Evolutionary conservation across 2,113 vertebrate species (phyloP), one percentile per base, ranked within the genome.

Genomic region (Ceyx margarethae): DNA sequence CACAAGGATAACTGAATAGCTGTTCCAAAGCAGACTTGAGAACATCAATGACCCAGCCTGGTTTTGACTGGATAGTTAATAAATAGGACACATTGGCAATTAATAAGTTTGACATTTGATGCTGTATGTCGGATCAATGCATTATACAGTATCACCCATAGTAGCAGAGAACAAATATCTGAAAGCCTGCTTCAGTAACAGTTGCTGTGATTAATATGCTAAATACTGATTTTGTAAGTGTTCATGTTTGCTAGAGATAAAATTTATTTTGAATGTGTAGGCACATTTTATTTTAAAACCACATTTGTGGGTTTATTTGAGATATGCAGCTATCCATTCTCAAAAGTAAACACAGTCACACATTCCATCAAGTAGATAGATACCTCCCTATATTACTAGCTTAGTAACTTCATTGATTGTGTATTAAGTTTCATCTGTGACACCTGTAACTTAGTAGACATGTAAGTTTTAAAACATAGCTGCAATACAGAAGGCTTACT

Each of bases 401-500:
- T 67, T 56, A 72, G 78, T 85, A 62, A 64, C 46, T 85, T 82
- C 54, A 42, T 77, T 58, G 51, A 61, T 46, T 71, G 51, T 79
- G 2, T 90, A 62, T 95, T 85, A 60, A 51, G 48, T 96, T 95
- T 96, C 79, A 72, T 92, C 61, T 35, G 66, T 81, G 80, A 94
- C 92, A 95, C 85, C 81, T 91, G 85, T 73, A 61, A 5, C 74
- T 74, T 92, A 90, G 88, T 78, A 91, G 86, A 82, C 80, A 68
- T 89, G 87, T 53, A 96, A 92, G 88, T 96, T 97, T 97, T 96
- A 95, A 97, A 95, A 90, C 92, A 56, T 75, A 89, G 95, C 89
- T 90, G 81, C 92, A 92, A 95, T 94, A 91, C 65, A 87, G 94
- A 91, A 78, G 82, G 81, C 69, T 96, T 85, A 42, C 53, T 85